Conservation (phyloP, 2,797 vertebrate genomes). For the Pterois miles region DNA sequence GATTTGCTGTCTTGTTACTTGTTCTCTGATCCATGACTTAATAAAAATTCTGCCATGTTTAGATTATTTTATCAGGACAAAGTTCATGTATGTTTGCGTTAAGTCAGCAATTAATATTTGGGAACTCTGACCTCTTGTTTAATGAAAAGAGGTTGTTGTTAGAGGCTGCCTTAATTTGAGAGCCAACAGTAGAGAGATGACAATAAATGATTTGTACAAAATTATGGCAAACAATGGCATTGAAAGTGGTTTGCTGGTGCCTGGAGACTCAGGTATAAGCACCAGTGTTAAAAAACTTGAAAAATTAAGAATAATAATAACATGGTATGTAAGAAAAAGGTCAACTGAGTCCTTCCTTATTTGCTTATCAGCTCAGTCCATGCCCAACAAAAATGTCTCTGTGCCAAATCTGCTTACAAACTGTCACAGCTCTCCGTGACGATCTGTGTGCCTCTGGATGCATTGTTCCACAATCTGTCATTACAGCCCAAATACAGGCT, state of each 20-base stretch:
- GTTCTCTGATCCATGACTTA: background rate
- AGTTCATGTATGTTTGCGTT: background rate
- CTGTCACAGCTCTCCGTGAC: background rate
- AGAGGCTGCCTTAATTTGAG: background rate
- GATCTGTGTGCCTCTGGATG: background rate
- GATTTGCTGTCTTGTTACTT: background rate
- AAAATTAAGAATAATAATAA: background rate
- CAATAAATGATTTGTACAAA: background rate
- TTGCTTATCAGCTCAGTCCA: conserved; percentile 24
- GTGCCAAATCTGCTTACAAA: background rate
- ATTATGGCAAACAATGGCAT: background rate
- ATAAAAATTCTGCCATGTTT: background rate
- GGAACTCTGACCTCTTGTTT: background rate
- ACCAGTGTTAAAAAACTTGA: background rate
- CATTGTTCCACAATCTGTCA: background rate
- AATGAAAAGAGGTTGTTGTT: background rate
- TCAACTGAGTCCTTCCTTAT: background rate
- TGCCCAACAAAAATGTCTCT: background rate
- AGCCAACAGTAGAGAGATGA: background rate
- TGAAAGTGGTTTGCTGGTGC: background rate
- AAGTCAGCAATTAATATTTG: background rate
- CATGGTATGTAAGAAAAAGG: background rate
- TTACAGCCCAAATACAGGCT: background rate
- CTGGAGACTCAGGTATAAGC: background rate
- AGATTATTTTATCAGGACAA: background rate